phyloP scores from a whole-genome alignment of 1,140 invertebrate genomes.

The Psix sp. region DNA sequence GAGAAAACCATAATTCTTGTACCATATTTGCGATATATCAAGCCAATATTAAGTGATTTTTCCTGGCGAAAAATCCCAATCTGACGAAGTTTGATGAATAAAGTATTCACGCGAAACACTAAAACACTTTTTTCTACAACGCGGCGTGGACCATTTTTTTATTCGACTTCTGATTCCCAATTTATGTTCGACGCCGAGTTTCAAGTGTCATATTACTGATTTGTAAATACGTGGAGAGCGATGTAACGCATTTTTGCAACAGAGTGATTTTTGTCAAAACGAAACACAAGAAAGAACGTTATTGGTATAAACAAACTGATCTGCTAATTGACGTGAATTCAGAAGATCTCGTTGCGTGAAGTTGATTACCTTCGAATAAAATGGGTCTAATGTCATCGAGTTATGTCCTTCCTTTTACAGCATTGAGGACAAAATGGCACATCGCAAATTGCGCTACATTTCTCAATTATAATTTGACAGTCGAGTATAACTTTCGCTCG shows the following conservation, averaged over 20 bases:
- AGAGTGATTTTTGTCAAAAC: too few relatives aligned
- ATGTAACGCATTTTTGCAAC: slow-evolving; percentile 27
- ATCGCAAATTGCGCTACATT: slow-evolving; percentile 33
- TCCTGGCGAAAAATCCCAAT: slow-evolving; percentile 46
- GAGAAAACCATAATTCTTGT: slow-evolving; percentile 71
- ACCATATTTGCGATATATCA: slow-evolving; percentile 44
- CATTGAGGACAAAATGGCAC: slow-evolving; percentile 28
- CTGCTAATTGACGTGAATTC: slow-evolving; percentile 34
- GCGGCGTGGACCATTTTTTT: too few relatives aligned
- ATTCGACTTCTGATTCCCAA: slow-evolving; percentile 2
- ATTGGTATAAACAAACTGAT: too few relatives aligned
- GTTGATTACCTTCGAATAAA: slow-evolving; percentile 48
- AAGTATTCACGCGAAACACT: too few relatives aligned
- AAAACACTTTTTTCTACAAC: too few relatives aligned
- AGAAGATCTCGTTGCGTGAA: slow-evolving; percentile 31
- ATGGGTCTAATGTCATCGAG: slow-evolving; percentile 50
- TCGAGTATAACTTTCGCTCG: slow-evolving; percentile 26
- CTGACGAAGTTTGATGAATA: background rate
- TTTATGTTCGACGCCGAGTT: slow-evolving; percentile 11
- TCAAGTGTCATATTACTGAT: slow-evolving; percentile 34
- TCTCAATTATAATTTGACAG: slow-evolving; percentile 17
- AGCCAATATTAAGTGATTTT: slow-evolving; percentile 32
- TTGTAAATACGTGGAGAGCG: slow-evolving; percentile 36
- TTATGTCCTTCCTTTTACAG: slow-evolving; percentile 45
- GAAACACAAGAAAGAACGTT: too few relatives aligned